Evolutionary conservation across 1,140 invertebrate species (phyloP).

Genomic region (Halesus radiatus): DNA sequence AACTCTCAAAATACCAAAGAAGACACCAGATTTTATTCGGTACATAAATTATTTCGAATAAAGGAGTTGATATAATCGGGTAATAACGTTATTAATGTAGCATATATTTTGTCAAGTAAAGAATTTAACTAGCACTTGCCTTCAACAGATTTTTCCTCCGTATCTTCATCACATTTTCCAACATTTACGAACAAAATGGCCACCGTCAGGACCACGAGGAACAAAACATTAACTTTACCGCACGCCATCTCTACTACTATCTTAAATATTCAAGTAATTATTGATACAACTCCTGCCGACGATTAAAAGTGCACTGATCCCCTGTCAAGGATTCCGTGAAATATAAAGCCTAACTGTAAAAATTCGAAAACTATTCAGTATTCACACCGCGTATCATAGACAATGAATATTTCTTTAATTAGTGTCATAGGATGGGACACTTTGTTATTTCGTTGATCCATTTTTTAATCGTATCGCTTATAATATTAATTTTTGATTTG

Average conservation of each 20-base stretch:
- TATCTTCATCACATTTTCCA: slow-evolving; percentile 25
- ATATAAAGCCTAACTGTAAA: slow-evolving; percentile 38
- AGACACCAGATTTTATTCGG: too few species aligned
- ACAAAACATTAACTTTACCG: slow-evolving; percentile 25
- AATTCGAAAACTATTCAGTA: slow-evolving; percentile 37
- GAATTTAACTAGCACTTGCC: slow-evolving; percentile 1
- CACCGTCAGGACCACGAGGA: slow-evolving; percentile 23
- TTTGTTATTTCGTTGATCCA: slow-evolving; percentile 22
- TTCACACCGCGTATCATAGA: slow-evolving; percentile 22
- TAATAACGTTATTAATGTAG: too few species aligned
- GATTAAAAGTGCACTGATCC: slow-evolving; percentile 28
- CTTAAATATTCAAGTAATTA: not conserved
- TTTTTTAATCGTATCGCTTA: not conserved
- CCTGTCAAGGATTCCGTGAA: not conserved
- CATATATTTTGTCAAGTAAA: too few species aligned
- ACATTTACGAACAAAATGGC: slow-evolving; percentile 27
- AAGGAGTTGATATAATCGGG: too few species aligned
- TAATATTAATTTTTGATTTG: too few species aligned
- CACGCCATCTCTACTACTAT: slow-evolving; percentile 7
- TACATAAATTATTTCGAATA: too few species aligned
- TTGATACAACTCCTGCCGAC: not conserved
- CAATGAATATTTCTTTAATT: slow-evolving; percentile 41
- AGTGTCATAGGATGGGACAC: not conserved
- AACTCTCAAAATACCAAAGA: too few species aligned
- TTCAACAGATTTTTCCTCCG: slow-evolving; percentile 1